Evolutionary conservation across 2,113 vertebrate genomes (phyloP).

Genomic region (Merops nubicus): DNA sequence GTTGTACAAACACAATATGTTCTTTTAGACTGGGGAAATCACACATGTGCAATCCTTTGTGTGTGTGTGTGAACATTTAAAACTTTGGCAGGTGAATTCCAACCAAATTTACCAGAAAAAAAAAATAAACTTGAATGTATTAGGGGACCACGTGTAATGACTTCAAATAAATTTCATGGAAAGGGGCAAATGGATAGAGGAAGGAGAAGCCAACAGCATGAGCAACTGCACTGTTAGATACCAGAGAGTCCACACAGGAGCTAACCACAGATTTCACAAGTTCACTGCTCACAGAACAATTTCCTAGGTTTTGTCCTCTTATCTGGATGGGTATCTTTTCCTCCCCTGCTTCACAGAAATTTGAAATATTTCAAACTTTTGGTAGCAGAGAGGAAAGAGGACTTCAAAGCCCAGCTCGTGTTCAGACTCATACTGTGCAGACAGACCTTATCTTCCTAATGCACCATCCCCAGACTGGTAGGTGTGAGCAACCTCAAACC

Average conservation of each 20-base stretch:
- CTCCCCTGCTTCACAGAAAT: neutral
- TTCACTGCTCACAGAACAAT: neutral
- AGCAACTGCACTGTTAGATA: neutral
- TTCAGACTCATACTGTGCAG: constrained; percentile 11
- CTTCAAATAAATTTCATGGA: neutral
- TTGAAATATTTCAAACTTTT: neutral
- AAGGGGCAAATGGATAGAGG: neutral
- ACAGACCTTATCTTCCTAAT: constrained; percentile 1
- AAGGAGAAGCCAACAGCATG: neutral
- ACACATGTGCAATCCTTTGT: accelerated
- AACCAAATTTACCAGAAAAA: neutral
- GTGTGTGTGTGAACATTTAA: neutral
- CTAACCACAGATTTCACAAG: neutral
- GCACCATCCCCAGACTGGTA: neutral
- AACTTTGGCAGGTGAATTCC: neutral
- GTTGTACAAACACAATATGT: neutral
- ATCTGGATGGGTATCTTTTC: neutral
- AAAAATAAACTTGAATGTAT: neutral
- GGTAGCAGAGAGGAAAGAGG: neutral
- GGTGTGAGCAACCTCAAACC: neutral
- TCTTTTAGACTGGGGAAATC: neutral
- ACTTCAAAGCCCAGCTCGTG: neutral
- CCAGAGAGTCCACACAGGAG: neutral
- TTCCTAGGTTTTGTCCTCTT: neutral
- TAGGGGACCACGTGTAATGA: neutral